A percentile compares a stretch with the other conserved stretches of the same genome.
Conservation (phyloP, 1,140 invertebrate species). For the Gryllus bimaculatus region DNA sequence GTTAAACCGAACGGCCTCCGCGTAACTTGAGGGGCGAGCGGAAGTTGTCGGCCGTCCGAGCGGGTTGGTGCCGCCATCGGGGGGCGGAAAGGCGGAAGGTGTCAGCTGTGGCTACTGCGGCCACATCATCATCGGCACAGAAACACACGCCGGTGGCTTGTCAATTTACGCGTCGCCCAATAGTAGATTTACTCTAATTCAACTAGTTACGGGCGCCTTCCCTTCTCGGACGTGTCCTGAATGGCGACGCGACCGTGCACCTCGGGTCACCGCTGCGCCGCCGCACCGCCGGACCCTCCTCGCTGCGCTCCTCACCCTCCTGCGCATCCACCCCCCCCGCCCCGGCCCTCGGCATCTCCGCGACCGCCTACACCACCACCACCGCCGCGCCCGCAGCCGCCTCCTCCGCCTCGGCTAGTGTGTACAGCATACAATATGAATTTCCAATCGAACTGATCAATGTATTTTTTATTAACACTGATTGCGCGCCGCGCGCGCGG, state of each 20-base stretch:
- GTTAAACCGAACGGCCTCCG: not conserved
- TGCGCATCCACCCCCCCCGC: not conserved
- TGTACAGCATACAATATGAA: not conserved
- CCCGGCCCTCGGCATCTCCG: too few relatives aligned
- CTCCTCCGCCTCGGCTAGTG: not conserved
- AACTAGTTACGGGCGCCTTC: not conserved
- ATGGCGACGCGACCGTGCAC: not conserved
- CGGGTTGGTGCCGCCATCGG: not conserved
- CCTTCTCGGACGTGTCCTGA: not conserved
- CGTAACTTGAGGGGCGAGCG: not conserved
- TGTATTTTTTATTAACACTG: not conserved
- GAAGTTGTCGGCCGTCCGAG: not conserved
- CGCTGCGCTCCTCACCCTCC: not conserved
- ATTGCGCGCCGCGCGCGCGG: not conserved
- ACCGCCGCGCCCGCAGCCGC: too few relatives aligned
- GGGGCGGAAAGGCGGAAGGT: not conserved
- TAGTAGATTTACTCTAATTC: constrained; percentile 1
- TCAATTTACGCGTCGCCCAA: not conserved
- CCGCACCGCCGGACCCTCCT: not conserved
- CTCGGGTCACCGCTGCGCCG: not conserved
- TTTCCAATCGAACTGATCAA: not conserved
- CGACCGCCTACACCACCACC: too few relatives aligned
- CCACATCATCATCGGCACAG: not conserved
- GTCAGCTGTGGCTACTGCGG: not conserved
- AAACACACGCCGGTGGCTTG: not conserved